phyloP scores from a whole-genome alignment of 2,888 invertebrate species.

The Baccha elongata region DNA sequence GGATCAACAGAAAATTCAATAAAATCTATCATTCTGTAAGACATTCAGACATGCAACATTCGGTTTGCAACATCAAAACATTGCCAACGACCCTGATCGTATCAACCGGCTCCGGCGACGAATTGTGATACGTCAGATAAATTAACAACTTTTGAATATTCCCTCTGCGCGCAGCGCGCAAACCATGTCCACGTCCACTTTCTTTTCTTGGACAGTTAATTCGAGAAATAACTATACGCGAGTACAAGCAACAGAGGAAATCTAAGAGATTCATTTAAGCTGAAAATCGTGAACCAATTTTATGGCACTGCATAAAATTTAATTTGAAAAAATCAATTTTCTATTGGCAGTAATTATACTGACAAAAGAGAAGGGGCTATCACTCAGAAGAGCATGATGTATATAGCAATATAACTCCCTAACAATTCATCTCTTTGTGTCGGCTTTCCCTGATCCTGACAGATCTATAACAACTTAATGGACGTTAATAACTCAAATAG shows the following conservation, averaged over 20 bases:
- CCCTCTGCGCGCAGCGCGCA: not conserved
- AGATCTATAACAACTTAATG: constrained; percentile 71
- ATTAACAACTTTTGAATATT: constrained; percentile 65
- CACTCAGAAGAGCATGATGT: constrained; percentile 2
- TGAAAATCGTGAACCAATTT: constrained; percentile 64
- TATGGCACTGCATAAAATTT: constrained; percentile 67
- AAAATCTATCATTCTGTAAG: constrained; percentile 32
- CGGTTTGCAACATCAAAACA: not conserved
- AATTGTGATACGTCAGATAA: constrained; percentile 61
- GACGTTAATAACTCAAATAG: constrained; percentile 65
- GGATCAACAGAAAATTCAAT: constrained; percentile 38
- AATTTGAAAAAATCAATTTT: constrained; percentile 70
- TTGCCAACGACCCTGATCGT: constrained; percentile 5
- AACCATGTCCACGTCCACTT: constrained; percentile 46
- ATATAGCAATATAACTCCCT: constrained; percentile 20
- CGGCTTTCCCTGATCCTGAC: constrained; percentile 7
- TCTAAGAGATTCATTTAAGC: constrained; percentile 37
- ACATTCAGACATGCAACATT: not conserved
- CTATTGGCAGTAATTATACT: constrained; percentile 70
- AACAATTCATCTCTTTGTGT: constrained; percentile 20
- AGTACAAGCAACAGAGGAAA: constrained; percentile 39
- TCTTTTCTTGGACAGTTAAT: constrained; percentile 58
- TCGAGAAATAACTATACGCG: constrained; percentile 20
- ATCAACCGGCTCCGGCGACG: constrained; percentile 36
- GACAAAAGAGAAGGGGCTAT: constrained; percentile 32